phyloP scores from a whole-genome alignment of 2,888 invertebrate species.

The Philhelius pedissequus region DNA sequence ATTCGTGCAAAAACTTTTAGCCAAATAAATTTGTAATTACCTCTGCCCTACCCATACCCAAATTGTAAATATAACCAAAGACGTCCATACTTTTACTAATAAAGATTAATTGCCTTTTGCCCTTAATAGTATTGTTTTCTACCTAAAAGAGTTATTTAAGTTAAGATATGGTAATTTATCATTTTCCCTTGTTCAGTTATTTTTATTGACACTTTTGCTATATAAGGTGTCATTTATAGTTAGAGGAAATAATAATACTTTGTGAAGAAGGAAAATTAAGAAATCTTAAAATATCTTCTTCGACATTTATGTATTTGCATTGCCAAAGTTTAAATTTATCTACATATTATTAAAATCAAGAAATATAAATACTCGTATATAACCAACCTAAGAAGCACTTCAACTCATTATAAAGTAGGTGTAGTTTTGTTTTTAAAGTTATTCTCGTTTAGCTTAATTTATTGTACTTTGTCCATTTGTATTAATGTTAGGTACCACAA shows the following conservation, averaged over 20 bases:
- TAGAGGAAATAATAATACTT: slow-evolving; percentile 16
- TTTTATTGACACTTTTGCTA: slow-evolving; percentile 45
- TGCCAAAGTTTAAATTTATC: not conserved
- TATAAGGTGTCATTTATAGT: slow-evolving; percentile 29
- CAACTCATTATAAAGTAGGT: too few species aligned
- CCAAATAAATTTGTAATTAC: slow-evolving; percentile 9
- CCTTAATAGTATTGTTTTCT: slow-evolving; percentile 16
- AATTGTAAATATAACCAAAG: not conserved
- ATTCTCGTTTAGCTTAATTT: too few species aligned
- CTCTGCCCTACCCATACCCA: not conserved
- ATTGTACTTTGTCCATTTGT: too few species aligned
- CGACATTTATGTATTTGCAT: not conserved
- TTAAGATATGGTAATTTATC: slow-evolving; percentile 48
- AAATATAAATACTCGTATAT: not conserved
- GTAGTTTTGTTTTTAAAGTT: too few species aligned
- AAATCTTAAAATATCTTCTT: not conserved
- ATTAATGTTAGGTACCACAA: too few species aligned
- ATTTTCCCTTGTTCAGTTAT: slow-evolving; percentile 27
- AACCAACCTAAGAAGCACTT: too few species aligned
- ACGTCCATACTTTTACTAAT: slow-evolving; percentile 24
- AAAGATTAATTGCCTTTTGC: slow-evolving; percentile 46
- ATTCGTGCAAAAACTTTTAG: not conserved
- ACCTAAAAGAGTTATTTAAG: slow-evolving; percentile 35
- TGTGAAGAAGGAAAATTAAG: not conserved
- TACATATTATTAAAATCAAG: not conserved